phyloP scores from a whole-genome alignment of 2,888 invertebrate genomes.

The Leptopilina syphax region DNA sequence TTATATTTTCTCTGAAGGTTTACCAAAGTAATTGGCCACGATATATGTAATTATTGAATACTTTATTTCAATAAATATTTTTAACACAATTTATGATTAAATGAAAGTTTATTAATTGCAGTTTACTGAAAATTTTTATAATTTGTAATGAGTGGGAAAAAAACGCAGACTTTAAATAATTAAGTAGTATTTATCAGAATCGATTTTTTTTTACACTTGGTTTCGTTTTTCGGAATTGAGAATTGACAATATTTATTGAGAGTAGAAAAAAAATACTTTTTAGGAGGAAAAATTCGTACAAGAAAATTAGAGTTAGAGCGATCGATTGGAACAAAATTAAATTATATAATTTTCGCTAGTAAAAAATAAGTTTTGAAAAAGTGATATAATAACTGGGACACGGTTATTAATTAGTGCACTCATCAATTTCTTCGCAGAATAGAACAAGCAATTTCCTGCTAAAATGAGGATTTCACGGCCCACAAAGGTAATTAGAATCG shows the following conservation, averaged over 20 bases:
- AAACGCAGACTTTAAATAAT: too few species aligned
- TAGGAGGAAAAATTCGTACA: too few species aligned
- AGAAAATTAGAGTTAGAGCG: too few species aligned
- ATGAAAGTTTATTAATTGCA: neutral
- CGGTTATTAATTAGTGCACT: conserved; percentile 22
- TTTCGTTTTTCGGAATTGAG: too few species aligned
- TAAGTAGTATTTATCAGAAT: too few species aligned
- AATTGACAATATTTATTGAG: too few species aligned
- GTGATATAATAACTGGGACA: neutral
- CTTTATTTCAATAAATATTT: conserved; percentile 1
- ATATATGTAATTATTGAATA: neutral
- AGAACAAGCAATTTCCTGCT: conserved; percentile 26
- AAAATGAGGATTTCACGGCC: conserved; percentile 13
- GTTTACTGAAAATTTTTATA: neutral
- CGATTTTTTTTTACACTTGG: too few species aligned
- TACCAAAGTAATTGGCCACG: conserved; percentile 2
- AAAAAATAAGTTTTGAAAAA: neutral
- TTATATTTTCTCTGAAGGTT: conserved; percentile 12
- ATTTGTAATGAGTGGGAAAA: neutral
- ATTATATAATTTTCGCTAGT: too few species aligned
- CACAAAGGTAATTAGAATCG: conserved; percentile 31
- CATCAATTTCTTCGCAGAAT: neutral
- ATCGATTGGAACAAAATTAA: too few species aligned
- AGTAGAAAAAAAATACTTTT: too few species aligned
- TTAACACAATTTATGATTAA: neutral